Conservation (phyloP, 2,113 vertebrate genomes). For the Cryptomyrus ogoouensis region DNA sequence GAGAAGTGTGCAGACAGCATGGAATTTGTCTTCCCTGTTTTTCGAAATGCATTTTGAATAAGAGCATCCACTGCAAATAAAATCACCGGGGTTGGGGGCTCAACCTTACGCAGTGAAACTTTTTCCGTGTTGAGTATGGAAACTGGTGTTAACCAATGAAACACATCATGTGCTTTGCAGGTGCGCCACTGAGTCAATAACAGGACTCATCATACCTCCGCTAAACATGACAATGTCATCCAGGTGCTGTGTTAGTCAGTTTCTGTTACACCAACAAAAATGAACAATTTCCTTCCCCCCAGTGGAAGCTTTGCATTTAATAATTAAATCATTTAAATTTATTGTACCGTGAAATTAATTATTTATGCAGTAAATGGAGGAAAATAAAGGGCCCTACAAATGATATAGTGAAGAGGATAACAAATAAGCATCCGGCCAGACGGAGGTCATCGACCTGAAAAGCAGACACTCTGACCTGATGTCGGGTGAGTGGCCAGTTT, state of each 20-base stretch:
- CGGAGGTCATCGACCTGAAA: neutral
- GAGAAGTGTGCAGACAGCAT: neutral
- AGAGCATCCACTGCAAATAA: neutral
- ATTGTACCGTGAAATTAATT: neutral
- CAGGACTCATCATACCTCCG: neutral
- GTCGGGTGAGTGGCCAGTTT: neutral
- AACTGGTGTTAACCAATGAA: neutral
- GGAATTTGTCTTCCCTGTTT: neutral
- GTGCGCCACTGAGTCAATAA: neutral
- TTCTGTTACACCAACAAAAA: too few relatives aligned
- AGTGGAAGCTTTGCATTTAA: neutral
- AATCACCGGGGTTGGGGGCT: neutral
- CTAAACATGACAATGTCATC: neutral
- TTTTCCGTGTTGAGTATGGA: neutral
- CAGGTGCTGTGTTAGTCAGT: neutral
- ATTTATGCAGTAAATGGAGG: neutral
- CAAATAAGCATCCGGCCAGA: neutral
- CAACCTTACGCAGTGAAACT: neutral
- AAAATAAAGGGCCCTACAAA: neutral
- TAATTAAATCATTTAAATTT: neutral
- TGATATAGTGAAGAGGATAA: neutral
- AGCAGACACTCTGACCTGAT: neutral
- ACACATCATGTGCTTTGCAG: neutral
- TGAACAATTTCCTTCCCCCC: neutral
- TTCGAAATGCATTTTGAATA: neutral